Percentiles rank a stretch among this genome's conserved stretches.
These are phyloP conservation scores for Coregonus sp. DNA, from an alignment of 2,797 vertebrate species.

Conservation along the genomic window DNA sequence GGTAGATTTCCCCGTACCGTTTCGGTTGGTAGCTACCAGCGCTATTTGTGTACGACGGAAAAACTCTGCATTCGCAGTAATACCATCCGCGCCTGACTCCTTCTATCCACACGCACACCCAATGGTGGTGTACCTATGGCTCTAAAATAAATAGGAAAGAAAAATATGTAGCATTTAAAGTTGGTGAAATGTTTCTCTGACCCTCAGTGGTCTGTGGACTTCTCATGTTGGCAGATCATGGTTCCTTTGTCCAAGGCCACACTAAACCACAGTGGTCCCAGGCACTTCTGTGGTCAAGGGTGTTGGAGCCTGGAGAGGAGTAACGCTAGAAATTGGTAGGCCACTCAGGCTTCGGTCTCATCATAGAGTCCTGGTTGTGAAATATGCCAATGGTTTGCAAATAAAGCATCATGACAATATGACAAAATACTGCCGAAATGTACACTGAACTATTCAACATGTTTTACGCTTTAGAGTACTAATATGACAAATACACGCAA, in stretches of 20 bases:
- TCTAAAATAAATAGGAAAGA: background rate
- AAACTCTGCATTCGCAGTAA: no score
- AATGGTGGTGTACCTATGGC: no score
- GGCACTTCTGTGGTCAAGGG: no score
- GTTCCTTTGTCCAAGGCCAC: background rate
- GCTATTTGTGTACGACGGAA: no score
- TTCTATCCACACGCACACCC: no score
- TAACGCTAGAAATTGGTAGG: no score
- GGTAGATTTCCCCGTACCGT: no score
- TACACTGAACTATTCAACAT: slow-evolving; percentile 5
- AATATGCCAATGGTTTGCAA: background rate
- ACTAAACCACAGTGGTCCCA: no score
- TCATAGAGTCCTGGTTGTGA: background rate
- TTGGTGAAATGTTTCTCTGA: background rate
- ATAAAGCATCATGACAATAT: background rate
- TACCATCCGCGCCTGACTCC: no score
- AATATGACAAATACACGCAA: background rate
- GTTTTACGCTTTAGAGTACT: slow-evolving; percentile 31
- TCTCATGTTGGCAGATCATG: background rate
- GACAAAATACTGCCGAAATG: background rate
- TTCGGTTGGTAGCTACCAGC: no score
- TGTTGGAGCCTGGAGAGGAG: no score
- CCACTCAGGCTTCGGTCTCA: background rate
- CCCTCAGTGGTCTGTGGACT: background rate
- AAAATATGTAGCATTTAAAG: background rate